These are phyloP conservation scores for Casuarius casuarius DNA, from an alignment of 2,113 vertebrate species.

Conservation along the genomic window DNA sequence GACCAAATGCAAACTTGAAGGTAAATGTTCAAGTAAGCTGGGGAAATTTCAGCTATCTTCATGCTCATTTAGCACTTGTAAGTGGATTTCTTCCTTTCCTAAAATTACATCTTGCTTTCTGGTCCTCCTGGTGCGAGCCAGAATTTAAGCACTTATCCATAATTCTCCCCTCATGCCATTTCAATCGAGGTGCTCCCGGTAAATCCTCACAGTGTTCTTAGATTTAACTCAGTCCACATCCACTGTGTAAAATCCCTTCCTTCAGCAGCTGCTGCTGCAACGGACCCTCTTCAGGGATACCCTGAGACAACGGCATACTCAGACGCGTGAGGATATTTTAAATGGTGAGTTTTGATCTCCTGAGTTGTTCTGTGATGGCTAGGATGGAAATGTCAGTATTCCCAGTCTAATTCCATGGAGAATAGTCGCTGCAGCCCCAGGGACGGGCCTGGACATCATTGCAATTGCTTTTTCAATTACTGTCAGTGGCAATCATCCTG, in stretches of 20 bases:
- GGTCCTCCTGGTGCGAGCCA: background rate
- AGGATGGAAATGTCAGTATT: background rate
- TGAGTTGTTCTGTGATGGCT: background rate
- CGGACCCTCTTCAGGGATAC: background rate
- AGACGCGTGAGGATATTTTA: background rate
- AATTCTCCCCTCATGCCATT: background rate
- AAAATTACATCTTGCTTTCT: background rate
- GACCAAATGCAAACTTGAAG: background rate
- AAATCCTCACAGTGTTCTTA: background rate
- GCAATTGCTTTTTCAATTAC: background rate
- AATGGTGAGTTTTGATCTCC: background rate
- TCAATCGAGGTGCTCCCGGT: background rate
- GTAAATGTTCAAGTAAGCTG: background rate
- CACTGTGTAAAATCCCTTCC: background rate
- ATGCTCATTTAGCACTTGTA: background rate
- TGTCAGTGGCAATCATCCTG: background rate
- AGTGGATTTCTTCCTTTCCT: background rate
- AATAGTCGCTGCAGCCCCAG: background rate
- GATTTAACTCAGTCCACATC: conserved; percentile 5
- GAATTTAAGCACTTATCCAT: background rate
- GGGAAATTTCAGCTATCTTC: background rate
- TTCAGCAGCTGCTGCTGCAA: conserved; percentile 5
- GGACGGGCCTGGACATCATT: background rate
- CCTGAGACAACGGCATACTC: background rate
- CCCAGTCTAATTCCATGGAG: background rate